Evolutionary conservation across 2,113 vertebrate genomes (phyloP).

Genomic region (Diphyllodes magnificus): DNA sequence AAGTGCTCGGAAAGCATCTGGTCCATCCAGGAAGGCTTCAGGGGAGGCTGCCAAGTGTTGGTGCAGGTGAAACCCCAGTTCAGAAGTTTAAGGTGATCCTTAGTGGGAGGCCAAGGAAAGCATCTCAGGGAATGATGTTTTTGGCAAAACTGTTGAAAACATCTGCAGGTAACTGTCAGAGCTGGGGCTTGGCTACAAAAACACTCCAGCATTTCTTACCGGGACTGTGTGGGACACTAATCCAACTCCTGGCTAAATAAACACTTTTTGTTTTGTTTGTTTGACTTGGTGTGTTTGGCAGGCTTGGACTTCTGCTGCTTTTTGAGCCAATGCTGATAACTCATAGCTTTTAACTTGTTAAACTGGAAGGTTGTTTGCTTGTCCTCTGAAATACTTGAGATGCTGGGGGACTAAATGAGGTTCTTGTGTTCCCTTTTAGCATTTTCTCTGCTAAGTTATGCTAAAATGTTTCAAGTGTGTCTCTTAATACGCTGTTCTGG

Average conservation of each 20-base stretch:
- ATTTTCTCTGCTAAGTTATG: not conserved
- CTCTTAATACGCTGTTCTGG: fast-evolving
- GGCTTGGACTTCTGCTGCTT: not conserved
- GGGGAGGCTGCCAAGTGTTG: not conserved
- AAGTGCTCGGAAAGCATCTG: not conserved
- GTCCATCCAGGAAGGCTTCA: not conserved
- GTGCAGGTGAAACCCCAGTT: not conserved
- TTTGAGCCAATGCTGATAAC: not conserved
- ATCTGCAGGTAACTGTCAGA: not conserved
- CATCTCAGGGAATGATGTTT: not conserved
- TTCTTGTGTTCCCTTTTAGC: not conserved
- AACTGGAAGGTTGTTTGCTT: not conserved
- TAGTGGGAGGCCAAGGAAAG: not conserved
- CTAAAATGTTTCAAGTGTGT: not conserved
- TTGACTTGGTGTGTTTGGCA: not conserved
- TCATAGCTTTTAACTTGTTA: not conserved
- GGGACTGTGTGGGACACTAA: not conserved
- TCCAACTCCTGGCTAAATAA: not conserved
- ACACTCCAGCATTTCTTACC: not conserved
- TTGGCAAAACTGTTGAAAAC: not conserved
- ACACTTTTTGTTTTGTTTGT: not conserved
- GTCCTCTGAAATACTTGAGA: not conserved
- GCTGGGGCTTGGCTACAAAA: not conserved
- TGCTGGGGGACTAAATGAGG: not conserved
- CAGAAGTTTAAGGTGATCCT: not conserved